These are phyloP conservation scores for Cichlasoma orientale DNA, from an alignment of 2,797 vertebrate species.

Conservation along the genomic window DNA sequence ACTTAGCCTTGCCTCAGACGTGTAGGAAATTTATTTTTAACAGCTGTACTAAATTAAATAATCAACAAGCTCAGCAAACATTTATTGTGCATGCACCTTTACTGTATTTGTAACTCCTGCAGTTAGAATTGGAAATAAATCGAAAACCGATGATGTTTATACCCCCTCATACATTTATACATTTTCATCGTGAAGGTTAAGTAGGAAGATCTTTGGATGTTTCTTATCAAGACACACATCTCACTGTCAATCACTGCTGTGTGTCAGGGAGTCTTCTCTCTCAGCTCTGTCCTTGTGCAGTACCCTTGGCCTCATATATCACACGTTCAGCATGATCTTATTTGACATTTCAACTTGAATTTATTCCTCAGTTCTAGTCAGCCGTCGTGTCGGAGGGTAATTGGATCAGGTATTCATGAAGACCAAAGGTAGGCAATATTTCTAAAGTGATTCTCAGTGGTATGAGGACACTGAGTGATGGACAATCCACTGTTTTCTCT, in stretches of 20 bases:
- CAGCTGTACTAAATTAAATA: neutral
- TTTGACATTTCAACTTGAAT: conserved; percentile 58
- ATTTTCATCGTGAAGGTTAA: conserved; percentile 5
- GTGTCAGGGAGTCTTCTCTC: neutral
- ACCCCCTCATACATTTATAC: neutral
- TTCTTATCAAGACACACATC: neutral
- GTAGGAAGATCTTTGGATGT: neutral
- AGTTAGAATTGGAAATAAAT: neutral
- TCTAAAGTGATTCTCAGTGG: conserved; percentile 11
- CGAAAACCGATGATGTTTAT: neutral
- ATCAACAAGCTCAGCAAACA: neutral
- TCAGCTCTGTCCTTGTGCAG: conserved; percentile 32
- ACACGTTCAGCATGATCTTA: conserved; percentile 37
- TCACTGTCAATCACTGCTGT: conserved; percentile 6
- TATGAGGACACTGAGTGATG: conserved; percentile 11
- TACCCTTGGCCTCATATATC: conserved; percentile 32
- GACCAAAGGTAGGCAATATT: conserved; percentile 36
- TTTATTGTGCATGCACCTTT: neutral
- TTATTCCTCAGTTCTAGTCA: conserved; percentile 11
- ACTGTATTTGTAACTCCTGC: neutral
- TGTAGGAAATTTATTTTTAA: neutral
- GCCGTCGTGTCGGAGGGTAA: conserved; percentile 39
- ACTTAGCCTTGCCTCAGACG: neutral
- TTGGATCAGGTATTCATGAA: conserved; percentile 68
- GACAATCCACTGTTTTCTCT: neutral